These are phyloP conservation scores for Torymus aiolomorphi DNA, from an alignment of 2,888 invertebrate genomes.

Conservation along the genomic window DNA sequence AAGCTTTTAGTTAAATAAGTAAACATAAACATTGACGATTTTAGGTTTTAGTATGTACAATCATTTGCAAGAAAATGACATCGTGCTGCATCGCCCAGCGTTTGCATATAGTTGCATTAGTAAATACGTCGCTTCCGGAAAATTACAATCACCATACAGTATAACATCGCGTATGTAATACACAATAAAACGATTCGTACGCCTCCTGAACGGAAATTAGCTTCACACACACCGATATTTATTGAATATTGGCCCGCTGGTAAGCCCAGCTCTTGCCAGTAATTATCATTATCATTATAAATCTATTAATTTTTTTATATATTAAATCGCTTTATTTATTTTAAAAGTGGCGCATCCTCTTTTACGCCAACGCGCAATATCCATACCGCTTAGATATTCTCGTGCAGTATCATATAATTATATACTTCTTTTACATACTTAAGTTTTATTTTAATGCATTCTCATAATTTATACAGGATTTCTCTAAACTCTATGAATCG, in stretches of 20 bases:
- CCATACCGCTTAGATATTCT: not conserved
- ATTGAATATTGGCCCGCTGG: slow-evolving; percentile 75
- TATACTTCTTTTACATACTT: not conserved
- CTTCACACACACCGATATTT: slow-evolving; percentile 73
- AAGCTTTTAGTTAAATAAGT: too few relatives aligned
- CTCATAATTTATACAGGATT: slow-evolving; percentile 14
- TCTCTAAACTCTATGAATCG: too few relatives aligned
- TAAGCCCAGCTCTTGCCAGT: slow-evolving; percentile 74
- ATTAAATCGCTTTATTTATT: slow-evolving; percentile 20
- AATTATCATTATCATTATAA: slow-evolving; percentile 48
- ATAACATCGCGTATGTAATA: slow-evolving; percentile 23
- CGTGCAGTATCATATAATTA: slow-evolving; percentile 14
- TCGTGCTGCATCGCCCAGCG: slow-evolving; percentile 26
- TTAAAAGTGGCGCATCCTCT: slow-evolving; percentile 10
- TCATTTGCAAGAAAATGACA: not conserved
- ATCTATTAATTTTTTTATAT: slow-evolving; percentile 31
- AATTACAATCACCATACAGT: slow-evolving; percentile 39
- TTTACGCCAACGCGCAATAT: not conserved
- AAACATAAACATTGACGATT: too few relatives aligned
- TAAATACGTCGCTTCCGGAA: slow-evolving; percentile 35
- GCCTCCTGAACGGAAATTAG: slow-evolving; percentile 55
- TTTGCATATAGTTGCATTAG: slow-evolving; percentile 14
- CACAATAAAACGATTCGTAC: slow-evolving; percentile 47
- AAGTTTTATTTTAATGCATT: slow-evolving; percentile 22
- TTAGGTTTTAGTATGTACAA: not conserved